phyloP scores from a whole-genome alignment of 2,113 vertebrate genomes.

The Fregata magnificens region DNA sequence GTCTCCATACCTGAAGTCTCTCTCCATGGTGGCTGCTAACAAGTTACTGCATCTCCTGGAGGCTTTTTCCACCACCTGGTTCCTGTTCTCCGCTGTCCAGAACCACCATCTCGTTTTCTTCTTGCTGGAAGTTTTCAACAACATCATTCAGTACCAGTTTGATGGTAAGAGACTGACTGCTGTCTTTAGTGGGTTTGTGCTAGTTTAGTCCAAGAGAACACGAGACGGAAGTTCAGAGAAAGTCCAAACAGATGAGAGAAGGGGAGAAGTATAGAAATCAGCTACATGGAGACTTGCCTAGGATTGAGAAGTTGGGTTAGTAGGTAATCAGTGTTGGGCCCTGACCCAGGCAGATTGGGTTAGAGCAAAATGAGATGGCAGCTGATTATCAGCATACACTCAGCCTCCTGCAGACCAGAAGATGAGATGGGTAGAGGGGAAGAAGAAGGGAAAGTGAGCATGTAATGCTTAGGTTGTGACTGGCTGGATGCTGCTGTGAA shows the following conservation, averaged over 20 bases:
- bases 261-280: neutral
- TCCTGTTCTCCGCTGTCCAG: constrained; percentile 91
- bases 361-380: neutral
- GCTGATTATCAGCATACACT: neutral
- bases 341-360: neutral
- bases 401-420: neutral
- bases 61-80: constrained; percentile 97
- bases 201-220: neutral
- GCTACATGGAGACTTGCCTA: neutral
- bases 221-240: neutral
- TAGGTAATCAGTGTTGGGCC: neutral
- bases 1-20: constrained; percentile 96
- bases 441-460: neutral
- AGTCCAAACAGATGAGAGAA: neutral
- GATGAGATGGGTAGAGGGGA: neutral
- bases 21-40: constrained; percentile 98
- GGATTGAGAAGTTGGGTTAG: neutral
- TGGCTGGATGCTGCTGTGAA: neutral
- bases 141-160: constrained; percentile 99
- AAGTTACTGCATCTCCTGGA: constrained; percentile 96
- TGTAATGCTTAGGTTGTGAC: neutral
- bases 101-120: constrained; percentile 98
- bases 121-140: constrained; percentile 96
- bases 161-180: constrained; percentile 81
- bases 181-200: neutral